Conservation (phyloP, 2,888 invertebrate genomes). For the Erpobdella octoculata region DNA sequence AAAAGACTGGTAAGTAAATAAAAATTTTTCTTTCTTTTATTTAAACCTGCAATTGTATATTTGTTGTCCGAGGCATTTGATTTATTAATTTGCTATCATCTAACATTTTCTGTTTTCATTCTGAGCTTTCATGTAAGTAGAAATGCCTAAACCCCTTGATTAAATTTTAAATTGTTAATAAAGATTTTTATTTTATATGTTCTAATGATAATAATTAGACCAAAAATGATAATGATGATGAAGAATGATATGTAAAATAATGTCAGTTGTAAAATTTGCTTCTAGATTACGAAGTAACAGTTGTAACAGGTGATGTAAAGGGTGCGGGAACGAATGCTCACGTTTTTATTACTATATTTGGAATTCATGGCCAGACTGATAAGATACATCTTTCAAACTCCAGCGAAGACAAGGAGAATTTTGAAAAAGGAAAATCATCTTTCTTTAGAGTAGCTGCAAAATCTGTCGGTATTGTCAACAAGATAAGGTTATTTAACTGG, state of each 20-base stretch:
- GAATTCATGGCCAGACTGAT: conserved; percentile 47
- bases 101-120: no score
- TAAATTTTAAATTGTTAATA: no score
- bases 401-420: conserved; percentile 39
- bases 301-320: conserved; percentile 48
- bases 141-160: no score
- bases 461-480: conserved; percentile 50
- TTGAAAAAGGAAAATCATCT: conserved; percentile 44
- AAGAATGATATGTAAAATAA: neutral
- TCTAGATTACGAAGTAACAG: conserved; percentile 51
- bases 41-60: no score
- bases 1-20: neutral
- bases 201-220: no score
- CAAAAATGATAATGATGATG: no score
- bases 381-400: conserved; percentile 42
- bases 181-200: no score
- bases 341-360: conserved; percentile 49
- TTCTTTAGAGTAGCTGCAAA: conserved; percentile 46
- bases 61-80: no score
- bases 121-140: no score
- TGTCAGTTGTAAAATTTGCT: conserved; percentile 7
- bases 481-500: conserved; percentile 42
- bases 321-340: conserved; percentile 50
- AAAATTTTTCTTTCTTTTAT: neutral
- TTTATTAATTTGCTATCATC: no score